phyloP scores from a whole-genome alignment of 2,888 invertebrate genomes.

The Macrostomum cliftonense region DNA sequence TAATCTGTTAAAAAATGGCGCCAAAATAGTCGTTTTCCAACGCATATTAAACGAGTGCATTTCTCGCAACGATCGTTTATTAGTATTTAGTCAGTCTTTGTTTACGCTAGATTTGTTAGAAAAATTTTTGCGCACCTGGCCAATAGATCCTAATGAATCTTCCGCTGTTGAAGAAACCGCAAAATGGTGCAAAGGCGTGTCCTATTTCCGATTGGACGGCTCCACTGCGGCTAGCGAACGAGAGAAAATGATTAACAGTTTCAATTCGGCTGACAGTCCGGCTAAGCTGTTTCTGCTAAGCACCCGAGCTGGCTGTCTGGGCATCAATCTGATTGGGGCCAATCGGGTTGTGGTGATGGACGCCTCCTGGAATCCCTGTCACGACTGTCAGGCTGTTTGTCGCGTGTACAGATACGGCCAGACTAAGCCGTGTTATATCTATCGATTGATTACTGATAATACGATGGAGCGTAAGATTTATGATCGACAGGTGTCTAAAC shows the following conservation, averaged over 20 bases:
- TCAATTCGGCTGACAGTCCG: slow-evolving; percentile 57
- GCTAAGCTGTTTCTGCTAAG: slow-evolving; percentile 81
- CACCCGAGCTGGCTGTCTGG: slow-evolving; percentile 81
- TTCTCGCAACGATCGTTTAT: slow-evolving; percentile 62
- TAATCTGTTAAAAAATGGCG: slow-evolving; percentile 72
- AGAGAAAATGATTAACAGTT: slow-evolving; percentile 84
- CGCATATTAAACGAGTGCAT: slow-evolving; percentile 73
- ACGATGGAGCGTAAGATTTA: slow-evolving; percentile 93
- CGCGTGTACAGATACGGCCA: slow-evolving; percentile 86
- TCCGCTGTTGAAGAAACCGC: no score
- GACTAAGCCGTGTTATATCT: slow-evolving; percentile 76
- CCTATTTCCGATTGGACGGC: slow-evolving; percentile 53
- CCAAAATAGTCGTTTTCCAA: slow-evolving; percentile 82
- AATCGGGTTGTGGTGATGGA: slow-evolving; percentile 92
- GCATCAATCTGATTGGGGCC: slow-evolving; percentile 89
- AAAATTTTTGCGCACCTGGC: slow-evolving; percentile 60
- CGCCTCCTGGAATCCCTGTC: slow-evolving; percentile 97
- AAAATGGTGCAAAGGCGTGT: background rate
- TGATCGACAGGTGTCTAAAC: slow-evolving; percentile 78
- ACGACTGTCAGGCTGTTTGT: slow-evolving; percentile 73
- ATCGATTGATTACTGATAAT: slow-evolving; percentile 85
- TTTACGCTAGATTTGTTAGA: slow-evolving; percentile 84
- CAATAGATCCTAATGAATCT: slow-evolving; percentile 39
- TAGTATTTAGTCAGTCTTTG: slow-evolving; percentile 85
- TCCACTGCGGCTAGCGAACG: slow-evolving; percentile 79